Base-by-base conservation (phyloP, 2,113 vertebrate genomes). In the Cinclus mexicanus region DNA sequence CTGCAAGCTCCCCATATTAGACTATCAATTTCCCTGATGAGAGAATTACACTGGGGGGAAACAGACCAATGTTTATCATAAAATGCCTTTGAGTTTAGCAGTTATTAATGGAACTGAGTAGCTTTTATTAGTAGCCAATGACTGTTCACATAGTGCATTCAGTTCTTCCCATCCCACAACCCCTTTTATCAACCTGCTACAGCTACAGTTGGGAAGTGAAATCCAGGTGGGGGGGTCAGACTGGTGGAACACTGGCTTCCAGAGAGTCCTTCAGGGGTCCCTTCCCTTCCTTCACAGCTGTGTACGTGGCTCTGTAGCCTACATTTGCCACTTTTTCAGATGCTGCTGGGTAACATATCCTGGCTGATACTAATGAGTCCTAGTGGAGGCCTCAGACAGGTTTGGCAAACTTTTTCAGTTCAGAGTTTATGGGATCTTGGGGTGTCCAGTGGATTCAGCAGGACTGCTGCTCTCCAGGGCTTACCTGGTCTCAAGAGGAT, bases 221-320 rank as follows among this genome's bases (percentile, higher is more conserved):
- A 28, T 10, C 55, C 52, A 59, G 18, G 8, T 2, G 0, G 2
- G 3, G 6, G 2, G 3, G 6, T n/a, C 0, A 0, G 42, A 78
- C 16, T 17, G 10, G 50, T 63, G 31, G 18, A 12, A 10, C n/a
- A 83, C 28, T 60, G 41, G 11, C 33, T 75, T 90, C 79, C 61
- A 92, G 7, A 35, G 78, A 22, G 14, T 49, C 22, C 31, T 19
- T 56, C 26, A 5, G 14, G 11, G 31, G 12, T 33, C 47, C 29
- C 49, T 86, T 19, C 29, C 39, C n/a, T 72, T 22, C 1, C n/a
- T 71, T 79, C 7, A 4, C 23, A 52, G 14, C 9, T 18, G 7
- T 23, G 23, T 4, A 4, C 7, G 25, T 2, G 12, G 22, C 37
- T 56, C 39, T 67, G 60, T 26, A 91, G 29, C 49, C 22, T 29